These are phyloP conservation scores for Corbicula japonica DNA, from an alignment of 2,888 invertebrate genomes.

Conservation along the genomic window DNA sequence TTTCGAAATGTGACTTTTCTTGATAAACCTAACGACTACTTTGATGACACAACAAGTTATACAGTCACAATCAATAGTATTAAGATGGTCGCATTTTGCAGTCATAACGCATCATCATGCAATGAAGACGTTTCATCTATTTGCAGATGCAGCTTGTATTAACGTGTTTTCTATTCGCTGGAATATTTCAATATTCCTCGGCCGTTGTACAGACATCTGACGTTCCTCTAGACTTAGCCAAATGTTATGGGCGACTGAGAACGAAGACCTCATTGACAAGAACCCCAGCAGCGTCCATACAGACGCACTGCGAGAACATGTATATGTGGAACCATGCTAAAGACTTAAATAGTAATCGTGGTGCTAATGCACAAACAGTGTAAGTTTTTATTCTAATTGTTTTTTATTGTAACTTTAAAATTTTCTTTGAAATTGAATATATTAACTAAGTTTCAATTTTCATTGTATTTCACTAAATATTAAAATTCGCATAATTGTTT, in stretches of 20 bases:
- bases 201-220: constrained; percentile 29
- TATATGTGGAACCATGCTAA: constrained; percentile 45
- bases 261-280: constrained; percentile 9
- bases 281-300: constrained; percentile 29
- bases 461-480: too few relatives aligned
- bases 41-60: neutral
- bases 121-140: constrained; percentile 3
- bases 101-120: neutral
- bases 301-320: constrained; percentile 44
- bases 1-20: too few relatives aligned
- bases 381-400: too few relatives aligned
- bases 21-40: too few relatives aligned
- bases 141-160: constrained; percentile 51
- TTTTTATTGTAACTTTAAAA: too few relatives aligned
- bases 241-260: constrained; percentile 32
- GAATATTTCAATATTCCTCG: neutral
- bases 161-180: neutral
- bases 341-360: constrained; percentile 38
- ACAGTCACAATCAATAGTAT: neutral
- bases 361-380: constrained; percentile 18
- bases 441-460: too few relatives aligned
- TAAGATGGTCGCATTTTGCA: neutral
- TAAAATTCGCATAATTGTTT: too few relatives aligned
- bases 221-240: constrained; percentile 21
- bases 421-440: too few relatives aligned